Evolutionary conservation across 1,140 invertebrate species (phyloP).

Genomic region (Bombus ignitus): DNA sequence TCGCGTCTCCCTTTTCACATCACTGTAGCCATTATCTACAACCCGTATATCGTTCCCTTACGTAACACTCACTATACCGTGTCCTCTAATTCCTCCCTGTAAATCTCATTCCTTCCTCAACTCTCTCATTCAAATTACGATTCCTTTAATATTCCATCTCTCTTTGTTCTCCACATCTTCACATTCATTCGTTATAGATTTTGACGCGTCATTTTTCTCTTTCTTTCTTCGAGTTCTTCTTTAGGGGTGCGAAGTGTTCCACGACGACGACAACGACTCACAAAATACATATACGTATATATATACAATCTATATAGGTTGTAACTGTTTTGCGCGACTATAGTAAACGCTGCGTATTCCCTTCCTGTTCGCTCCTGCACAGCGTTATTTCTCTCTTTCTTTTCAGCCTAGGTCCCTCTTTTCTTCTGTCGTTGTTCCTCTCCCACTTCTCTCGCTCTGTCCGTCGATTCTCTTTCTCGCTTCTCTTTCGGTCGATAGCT

Average conservation of each 20-base stretch:
- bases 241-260: constrained; percentile 9
- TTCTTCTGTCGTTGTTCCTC: not conserved
- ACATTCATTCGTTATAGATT: not conserved
- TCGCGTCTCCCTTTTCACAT: not conserved
- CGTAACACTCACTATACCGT: not conserved
- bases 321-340: constrained; percentile 35
- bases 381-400: constrained; percentile 37
- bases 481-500: constrained; percentile 80
- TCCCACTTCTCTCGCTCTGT: constrained; percentile 18
- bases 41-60: not conserved
- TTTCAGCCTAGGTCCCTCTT: constrained; percentile 10
- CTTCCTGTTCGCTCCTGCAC: constrained; percentile 19
- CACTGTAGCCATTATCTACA: not conserved
- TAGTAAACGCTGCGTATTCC: constrained; percentile 42
- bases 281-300: not conserved
- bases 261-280: not conserved
- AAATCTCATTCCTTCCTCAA: not conserved
- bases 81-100: not conserved
- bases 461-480: constrained; percentile 61
- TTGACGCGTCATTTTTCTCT: not conserved
- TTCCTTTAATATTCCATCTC: not conserved
- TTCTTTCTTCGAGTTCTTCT: not conserved
- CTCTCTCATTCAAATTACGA: not conserved
- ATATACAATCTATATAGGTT: not conserved
- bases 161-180: too few species aligned